Conservation (phyloP, 2,113 vertebrate species). For the Colinus virginianus region DNA sequence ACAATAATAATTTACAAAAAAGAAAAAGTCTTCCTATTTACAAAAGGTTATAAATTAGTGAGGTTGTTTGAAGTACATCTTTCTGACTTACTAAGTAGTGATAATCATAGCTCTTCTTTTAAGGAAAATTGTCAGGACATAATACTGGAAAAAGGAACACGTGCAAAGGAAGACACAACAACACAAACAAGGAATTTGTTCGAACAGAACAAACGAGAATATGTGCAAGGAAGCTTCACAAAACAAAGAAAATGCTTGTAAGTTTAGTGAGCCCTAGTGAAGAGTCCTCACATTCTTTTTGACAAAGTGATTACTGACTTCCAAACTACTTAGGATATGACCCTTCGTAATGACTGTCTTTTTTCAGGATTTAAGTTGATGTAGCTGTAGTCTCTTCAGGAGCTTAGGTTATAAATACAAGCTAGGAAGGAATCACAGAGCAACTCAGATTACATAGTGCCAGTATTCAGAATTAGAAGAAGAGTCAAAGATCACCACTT, state of each 20-base stretch:
- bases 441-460: not conserved
- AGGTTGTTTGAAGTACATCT: conserved; percentile 13
- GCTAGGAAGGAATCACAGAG: not conserved
- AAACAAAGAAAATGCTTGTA: conserved; percentile 8
- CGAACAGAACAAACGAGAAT: not conserved
- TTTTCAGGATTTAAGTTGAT: conserved; percentile 32
- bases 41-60: conserved; percentile 40
- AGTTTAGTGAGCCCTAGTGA: not conserved
- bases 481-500: conserved; percentile 93
- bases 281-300: not conserved
- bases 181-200: conserved; percentile 11
- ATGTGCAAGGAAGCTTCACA: not conserved
- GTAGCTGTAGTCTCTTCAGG: conserved; percentile 24
- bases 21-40: conserved; percentile 43
- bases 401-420: not conserved
- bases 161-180: not conserved
- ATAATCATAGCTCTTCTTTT: not conserved
- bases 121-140: not conserved
- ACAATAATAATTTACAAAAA: not conserved
- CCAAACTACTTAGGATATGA: conserved; percentile 46
- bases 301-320: conserved; percentile 37
- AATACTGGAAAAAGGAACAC: not conserved
- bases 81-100: not conserved
- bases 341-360: conserved; percentile 15
- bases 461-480: not conserved